phyloP scores from a whole-genome alignment of 2,888 invertebrate species.

The Tetanocera ferruginea region DNA sequence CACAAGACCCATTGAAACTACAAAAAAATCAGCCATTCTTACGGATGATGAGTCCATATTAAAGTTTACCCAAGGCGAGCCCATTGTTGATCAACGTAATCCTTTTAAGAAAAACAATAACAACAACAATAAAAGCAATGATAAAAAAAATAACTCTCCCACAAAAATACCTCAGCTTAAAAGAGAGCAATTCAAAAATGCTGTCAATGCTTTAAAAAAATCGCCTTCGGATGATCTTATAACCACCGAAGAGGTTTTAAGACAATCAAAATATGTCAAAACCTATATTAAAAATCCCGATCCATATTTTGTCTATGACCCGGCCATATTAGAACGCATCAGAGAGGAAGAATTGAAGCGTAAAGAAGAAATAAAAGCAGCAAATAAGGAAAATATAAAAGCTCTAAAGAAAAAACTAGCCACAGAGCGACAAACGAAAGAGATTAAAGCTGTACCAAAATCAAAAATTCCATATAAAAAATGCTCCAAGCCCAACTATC shows the following conservation, averaged over 20 bases:
- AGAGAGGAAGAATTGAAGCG: slow-evolving; percentile 62
- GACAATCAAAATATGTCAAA: slow-evolving; percentile 69
- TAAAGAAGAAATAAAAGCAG: slow-evolving; percentile 55
- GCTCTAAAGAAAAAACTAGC: slow-evolving; percentile 39
- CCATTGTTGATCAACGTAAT: slow-evolving; percentile 68
- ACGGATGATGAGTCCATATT: slow-evolving; percentile 63
- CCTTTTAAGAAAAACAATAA: slow-evolving; percentile 61
- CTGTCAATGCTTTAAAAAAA: slow-evolving; percentile 45
- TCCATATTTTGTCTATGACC: slow-evolving; percentile 68
- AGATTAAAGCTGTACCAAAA: slow-evolving; percentile 30
- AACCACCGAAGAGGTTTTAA: slow-evolving; percentile 69
- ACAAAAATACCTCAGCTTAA: slow-evolving; percentile 59
- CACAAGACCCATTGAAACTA: too few species aligned
- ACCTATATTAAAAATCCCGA: slow-evolving; percentile 70
- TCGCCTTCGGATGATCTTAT: slow-evolving; percentile 60
- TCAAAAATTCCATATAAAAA: slow-evolving; percentile 63
- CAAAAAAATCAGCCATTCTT: too few species aligned
- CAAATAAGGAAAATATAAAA: slow-evolving; percentile 44
- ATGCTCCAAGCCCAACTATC: slow-evolving; percentile 68
- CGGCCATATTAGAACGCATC: slow-evolving; percentile 64
- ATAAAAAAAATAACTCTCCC: slow-evolving; percentile 58
- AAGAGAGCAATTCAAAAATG: slow-evolving; percentile 59
- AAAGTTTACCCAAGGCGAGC: slow-evolving; percentile 68
- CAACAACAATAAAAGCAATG: slow-evolving; percentile 49
- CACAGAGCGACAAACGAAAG: slow-evolving; percentile 48